phyloP scores from a whole-genome alignment of 64 coral and sea anemone genomes.

The Catalaphyllia jardinei region DNA sequence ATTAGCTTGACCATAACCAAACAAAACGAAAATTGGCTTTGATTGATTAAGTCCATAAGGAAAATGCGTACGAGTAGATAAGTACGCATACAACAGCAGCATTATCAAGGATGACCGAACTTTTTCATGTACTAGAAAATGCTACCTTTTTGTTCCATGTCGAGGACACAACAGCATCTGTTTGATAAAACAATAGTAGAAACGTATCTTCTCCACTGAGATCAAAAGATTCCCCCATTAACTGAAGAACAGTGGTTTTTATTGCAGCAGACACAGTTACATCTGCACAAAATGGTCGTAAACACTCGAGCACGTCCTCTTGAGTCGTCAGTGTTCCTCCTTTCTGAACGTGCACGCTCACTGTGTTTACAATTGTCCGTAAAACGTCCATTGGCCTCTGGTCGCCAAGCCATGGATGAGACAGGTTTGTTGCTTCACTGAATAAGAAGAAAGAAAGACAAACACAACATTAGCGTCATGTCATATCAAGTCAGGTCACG shows the following conservation, averaged over 20 bases:
- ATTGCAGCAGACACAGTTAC: conserved; percentile 60
- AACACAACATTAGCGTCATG: background rate
- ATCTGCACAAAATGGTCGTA: conserved; percentile 90
- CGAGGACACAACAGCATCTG: conserved; percentile 79
- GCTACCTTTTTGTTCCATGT: conserved; percentile 84
- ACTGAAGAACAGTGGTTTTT: conserved; percentile 78
- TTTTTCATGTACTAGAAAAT: background rate
- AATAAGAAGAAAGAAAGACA: background rate
- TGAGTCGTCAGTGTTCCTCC: conserved; percentile 69
- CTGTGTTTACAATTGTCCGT: conserved; percentile 34
- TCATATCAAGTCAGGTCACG: too few relatives aligned
- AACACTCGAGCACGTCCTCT: conserved; percentile 70
- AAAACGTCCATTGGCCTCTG: conserved; percentile 46
- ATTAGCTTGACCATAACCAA: too few relatives aligned
- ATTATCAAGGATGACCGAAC: background rate
- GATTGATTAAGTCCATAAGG: too few relatives aligned
- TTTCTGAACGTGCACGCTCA: conserved; percentile 43
- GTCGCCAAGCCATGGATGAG: background rate
- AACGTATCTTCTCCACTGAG: conserved; percentile 91
- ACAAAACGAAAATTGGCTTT: too few relatives aligned
- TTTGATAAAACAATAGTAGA: conserved; percentile 88
- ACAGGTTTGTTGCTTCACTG: background rate
- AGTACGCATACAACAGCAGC: too few relatives aligned
- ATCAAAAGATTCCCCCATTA: conserved; percentile 79
- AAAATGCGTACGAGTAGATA: too few relatives aligned